A percentile compares a stretch with the other conserved stretches of the same genome.
These are phyloP conservation scores for Hoplodrina blanda DNA, from an alignment of 2,888 invertebrate genomes.

Conservation along the genomic window DNA sequence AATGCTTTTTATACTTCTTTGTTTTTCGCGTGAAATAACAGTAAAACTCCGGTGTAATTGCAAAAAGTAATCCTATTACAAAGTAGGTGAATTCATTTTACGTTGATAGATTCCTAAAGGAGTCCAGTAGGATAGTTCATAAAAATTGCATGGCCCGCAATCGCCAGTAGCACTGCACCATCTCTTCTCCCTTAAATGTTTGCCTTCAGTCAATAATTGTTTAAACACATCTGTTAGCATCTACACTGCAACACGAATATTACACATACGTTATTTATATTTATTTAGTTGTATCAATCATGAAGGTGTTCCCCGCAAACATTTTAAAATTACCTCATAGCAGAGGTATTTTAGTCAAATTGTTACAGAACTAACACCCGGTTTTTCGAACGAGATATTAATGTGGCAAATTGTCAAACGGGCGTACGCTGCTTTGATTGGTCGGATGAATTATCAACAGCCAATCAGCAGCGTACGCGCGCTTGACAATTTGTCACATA, in stretches of 20 bases:
- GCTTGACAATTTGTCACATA: background rate
- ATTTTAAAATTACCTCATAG: background rate
- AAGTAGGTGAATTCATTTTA: background rate
- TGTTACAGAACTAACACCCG: background rate
- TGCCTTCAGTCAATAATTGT: slow-evolving; percentile 30
- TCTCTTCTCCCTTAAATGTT: slow-evolving; percentile 11
- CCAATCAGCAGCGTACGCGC: background rate
- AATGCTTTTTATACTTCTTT: background rate
- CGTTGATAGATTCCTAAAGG: background rate
- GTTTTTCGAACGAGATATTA: too few species aligned
- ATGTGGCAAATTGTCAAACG: too few species aligned
- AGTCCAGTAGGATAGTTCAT: background rate
- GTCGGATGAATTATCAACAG: background rate
- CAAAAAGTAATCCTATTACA: background rate
- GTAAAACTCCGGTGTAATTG: slow-evolving; percentile 2
- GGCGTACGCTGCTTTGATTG: background rate
- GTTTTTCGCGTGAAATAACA: background rate
- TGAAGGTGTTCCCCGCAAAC: slow-evolving; percentile 27
- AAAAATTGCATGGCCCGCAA: background rate
- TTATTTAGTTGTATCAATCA: slow-evolving; percentile 29
- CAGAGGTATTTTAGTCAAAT: slow-evolving; percentile 12
- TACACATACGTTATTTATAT: slow-evolving; percentile 31
- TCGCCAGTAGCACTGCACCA: background rate
- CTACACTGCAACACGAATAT: slow-evolving; percentile 30
- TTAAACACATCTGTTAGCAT: slow-evolving; percentile 23